These are phyloP conservation scores for Crenichthys baileyi DNA, from an alignment of 2,797 vertebrate species.

Conservation along the genomic window DNA sequence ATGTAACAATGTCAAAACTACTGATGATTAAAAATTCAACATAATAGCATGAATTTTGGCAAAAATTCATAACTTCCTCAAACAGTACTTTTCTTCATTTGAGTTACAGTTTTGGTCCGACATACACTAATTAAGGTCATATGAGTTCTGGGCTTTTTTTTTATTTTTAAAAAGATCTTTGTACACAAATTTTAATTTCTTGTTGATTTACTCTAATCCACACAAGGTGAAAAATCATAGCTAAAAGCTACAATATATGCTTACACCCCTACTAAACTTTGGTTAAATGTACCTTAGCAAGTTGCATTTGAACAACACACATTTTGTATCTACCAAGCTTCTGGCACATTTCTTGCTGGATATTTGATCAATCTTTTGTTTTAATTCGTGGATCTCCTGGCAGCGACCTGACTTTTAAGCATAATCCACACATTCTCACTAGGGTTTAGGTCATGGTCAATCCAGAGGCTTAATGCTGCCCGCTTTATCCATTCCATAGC, in stretches of 20 bases:
- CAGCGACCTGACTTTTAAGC: not conserved
- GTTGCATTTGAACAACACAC: not conserved
- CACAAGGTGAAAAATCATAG: not conserved
- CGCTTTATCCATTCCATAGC: not conserved
- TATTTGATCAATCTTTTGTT: not conserved
- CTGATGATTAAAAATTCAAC: not conserved
- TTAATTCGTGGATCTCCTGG: not conserved
- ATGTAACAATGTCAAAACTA: constrained; percentile 15
- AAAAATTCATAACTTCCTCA: not conserved
- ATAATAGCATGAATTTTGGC: not conserved
- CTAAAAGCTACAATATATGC: not conserved
- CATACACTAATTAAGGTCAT: not conserved
- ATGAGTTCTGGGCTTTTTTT: not conserved
- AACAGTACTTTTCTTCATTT: not conserved
- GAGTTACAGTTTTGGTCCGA: not conserved
- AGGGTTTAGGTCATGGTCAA: not conserved
- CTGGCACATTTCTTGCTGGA: not conserved
- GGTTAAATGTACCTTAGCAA: not conserved
- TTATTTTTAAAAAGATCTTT: not conserved
- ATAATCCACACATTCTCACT: not conserved
- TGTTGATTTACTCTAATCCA: not conserved
- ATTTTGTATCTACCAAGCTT: not conserved
- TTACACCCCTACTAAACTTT: not conserved
- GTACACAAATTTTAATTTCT: not conserved
- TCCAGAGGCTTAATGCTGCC: not conserved